Conservation (phyloP, 2,797 vertebrate genomes). For the Acanthurus tractus region DNA sequence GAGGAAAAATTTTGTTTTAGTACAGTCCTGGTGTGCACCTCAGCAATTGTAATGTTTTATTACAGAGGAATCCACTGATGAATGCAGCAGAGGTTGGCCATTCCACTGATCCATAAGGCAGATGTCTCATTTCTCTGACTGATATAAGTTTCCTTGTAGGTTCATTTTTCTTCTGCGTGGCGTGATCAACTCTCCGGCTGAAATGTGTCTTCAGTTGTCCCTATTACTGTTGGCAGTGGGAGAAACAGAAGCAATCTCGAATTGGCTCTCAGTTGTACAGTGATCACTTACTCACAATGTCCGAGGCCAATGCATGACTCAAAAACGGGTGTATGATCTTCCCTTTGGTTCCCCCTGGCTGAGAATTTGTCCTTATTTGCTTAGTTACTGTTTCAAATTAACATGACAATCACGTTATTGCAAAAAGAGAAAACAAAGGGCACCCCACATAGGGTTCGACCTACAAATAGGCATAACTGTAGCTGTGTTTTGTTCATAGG, state of each 20-base stretch:
- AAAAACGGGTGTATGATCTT: constrained; percentile 54
- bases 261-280: constrained; percentile 60
- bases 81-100: constrained; percentile 54
- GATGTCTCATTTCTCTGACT: constrained; percentile 49
- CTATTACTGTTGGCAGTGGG: constrained; percentile 56
- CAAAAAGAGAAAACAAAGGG: constrained; percentile 51
- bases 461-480: constrained; percentile 36
- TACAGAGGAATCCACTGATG: constrained; percentile 45
- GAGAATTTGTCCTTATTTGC: constrained; percentile 55
- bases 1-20: constrained; percentile 30
- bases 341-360: constrained; percentile 55
- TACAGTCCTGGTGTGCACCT: constrained; percentile 29
- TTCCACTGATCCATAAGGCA: constrained; percentile 49
- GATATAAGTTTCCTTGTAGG: constrained; percentile 39
- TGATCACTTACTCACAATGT: constrained; percentile 49
- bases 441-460: constrained; percentile 27
- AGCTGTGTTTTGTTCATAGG: constrained; percentile 30
- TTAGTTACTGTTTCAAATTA: constrained; percentile 71
- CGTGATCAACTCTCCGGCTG: constrained; percentile 53
- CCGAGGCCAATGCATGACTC: constrained; percentile 67
- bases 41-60: constrained; percentile 58
- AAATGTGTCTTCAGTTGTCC: constrained; percentile 70
- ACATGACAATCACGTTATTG: constrained; percentile 57
- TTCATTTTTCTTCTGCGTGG: constrained; percentile 52
- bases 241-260: constrained; percentile 66